phyloP scores from a whole-genome alignment of 2,797 vertebrate genomes.

The Buceros bicornis region DNA sequence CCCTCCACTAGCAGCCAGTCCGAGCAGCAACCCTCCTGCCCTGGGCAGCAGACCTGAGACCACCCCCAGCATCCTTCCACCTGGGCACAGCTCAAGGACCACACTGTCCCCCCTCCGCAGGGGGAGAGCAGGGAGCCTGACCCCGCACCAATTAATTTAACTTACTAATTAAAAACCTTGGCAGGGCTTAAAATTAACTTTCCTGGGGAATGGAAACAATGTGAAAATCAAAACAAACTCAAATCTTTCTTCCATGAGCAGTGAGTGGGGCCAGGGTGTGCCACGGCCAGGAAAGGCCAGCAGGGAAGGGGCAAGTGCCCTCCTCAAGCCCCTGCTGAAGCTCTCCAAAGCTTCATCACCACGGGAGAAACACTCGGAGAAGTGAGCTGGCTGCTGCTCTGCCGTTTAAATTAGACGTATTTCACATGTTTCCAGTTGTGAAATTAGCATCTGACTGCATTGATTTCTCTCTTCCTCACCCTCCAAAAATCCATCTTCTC shows the following conservation, averaged over 20 bases:
- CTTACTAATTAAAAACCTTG: background rate
- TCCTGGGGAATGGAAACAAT: background rate
- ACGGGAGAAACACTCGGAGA: background rate
- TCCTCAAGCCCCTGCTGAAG: background rate
- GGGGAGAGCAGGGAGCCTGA: background rate
- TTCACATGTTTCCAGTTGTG: background rate
- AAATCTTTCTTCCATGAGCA: background rate
- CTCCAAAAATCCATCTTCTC: background rate
- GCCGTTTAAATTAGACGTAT: background rate
- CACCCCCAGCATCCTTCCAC: background rate
- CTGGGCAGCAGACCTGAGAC: rapidly evolving
- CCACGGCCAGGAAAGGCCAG: background rate
- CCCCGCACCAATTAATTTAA: background rate
- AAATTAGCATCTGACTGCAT: slow-evolving; percentile 1
- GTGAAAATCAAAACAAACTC: background rate
- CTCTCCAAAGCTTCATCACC: background rate
- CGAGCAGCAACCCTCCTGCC: rapidly evolving
- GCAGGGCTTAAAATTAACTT: background rate
- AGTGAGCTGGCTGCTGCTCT: background rate
- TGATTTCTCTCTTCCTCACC: background rate
- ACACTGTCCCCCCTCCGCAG: background rate
- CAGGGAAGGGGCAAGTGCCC: background rate
- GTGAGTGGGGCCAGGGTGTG: background rate
- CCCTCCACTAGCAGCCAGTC: background rate
- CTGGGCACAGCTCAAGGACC: background rate